Evolutionary conservation across 23 tunicate species (phyloP).

Genomic region (Ascidia mentula): DNA sequence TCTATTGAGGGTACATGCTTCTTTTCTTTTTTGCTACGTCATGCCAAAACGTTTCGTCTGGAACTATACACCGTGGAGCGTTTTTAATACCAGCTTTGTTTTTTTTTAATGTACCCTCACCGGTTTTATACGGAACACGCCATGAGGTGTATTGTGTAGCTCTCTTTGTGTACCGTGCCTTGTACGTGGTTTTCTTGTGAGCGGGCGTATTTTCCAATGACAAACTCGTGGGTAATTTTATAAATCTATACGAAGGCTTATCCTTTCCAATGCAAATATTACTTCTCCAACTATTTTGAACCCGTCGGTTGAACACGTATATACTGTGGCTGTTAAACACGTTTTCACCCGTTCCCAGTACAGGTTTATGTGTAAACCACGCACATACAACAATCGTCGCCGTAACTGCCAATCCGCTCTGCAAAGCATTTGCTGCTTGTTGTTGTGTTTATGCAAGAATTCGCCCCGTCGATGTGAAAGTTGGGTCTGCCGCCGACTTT

Average conservation of each 20-base stretch:
- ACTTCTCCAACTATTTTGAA: no score
- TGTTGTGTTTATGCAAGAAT: background rate
- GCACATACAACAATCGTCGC: background rate
- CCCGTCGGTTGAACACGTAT: no score
- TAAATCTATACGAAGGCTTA: no score
- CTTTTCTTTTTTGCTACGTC: no score
- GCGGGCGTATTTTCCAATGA: no score
- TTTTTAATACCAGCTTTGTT: constrained; percentile 2
- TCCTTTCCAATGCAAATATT: no score
- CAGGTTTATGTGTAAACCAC: no score
- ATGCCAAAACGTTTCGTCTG: background rate
- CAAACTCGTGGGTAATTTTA: no score
- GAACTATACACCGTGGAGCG: constrained; percentile 6
- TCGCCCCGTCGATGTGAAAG: background rate
- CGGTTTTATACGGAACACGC: background rate
- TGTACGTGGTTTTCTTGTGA: no score
- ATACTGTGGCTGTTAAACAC: no score
- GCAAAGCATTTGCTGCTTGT: background rate
- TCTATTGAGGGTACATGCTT: background rate
- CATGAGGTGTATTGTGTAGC: constrained; percentile 6
- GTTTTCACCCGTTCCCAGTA: no score
- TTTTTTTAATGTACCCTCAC: background rate
- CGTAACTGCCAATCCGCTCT: constrained; percentile 7
- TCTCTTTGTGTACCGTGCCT: constrained; percentile 3
- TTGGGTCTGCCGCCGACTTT: background rate